These are phyloP conservation scores for Ophiodon elongatus DNA, from an alignment of 2,113 vertebrate genomes.

Conservation along the genomic window DNA sequence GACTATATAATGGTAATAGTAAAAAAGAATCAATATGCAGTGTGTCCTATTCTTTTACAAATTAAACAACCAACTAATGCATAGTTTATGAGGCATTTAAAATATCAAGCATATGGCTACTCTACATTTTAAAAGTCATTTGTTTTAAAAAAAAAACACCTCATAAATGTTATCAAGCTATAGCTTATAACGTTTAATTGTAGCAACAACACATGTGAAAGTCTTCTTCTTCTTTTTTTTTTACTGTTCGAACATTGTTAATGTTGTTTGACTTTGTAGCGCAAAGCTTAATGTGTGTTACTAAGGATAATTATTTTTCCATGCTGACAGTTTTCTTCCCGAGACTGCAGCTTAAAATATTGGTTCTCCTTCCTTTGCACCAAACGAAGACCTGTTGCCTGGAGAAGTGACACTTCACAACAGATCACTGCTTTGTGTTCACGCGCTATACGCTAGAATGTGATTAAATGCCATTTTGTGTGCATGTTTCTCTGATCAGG, in stretches of 20 bases:
- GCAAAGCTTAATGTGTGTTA: background rate
- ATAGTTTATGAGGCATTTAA: background rate
- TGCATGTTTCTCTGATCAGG: slow-evolving; percentile 80
- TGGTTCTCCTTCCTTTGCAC: background rate
- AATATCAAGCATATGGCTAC: background rate
- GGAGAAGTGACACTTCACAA: background rate
- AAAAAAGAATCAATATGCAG: background rate
- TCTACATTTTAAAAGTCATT: background rate
- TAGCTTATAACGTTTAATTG: background rate
- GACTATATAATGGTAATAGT: background rate
- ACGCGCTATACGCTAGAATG: background rate
- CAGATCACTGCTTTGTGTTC: background rate
- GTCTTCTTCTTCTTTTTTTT: background rate
- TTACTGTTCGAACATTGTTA: slow-evolving; percentile 1
- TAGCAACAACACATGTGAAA: background rate
- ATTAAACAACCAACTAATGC: slow-evolving; percentile 8
- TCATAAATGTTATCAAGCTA: background rate
- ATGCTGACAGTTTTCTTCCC: background rate
- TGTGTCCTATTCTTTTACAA: background rate
- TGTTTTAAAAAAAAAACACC: background rate
- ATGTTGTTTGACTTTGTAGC: slow-evolving; percentile 41
- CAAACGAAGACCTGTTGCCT: slow-evolving; percentile 5
- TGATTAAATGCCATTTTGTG: slow-evolving; percentile 25
- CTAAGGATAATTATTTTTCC: slow-evolving; percentile 4
- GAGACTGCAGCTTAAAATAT: background rate